Percentiles rank a stretch among this genome's conserved stretches.
phyloP scores from a whole-genome alignment of 2,888 invertebrate genomes.

The Mantis religiosa region DNA sequence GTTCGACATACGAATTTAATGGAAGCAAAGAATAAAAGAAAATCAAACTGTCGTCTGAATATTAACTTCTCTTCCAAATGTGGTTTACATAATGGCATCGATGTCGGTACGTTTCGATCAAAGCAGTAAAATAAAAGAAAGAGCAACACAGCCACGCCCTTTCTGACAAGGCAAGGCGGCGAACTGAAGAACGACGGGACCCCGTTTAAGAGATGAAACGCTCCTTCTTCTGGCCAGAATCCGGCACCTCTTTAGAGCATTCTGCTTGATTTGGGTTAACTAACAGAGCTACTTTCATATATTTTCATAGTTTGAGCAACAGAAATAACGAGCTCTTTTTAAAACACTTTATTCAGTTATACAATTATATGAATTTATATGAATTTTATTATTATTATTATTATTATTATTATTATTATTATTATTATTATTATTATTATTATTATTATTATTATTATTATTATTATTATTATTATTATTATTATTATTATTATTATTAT shows the following conservation, averaged over 20 bases:
- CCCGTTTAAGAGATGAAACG: neutral
- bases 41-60: neutral
- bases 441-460: too few relatives aligned
- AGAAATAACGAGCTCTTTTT: too few relatives aligned
- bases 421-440: too few relatives aligned
- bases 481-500: too few relatives aligned
- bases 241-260: neutral
- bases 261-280: too few relatives aligned
- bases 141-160: neutral
- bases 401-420: too few relatives aligned
- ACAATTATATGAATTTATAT: too few relatives aligned
- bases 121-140: neutral
- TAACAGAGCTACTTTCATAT: too few relatives aligned
- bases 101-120: neutral
- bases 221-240: neutral
- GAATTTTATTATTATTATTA: too few relatives aligned
- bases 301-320: too few relatives aligned
- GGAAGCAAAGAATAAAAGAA: neutral
- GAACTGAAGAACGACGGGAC: neutral
- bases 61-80: neutral
- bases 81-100: neutral
- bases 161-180: neutral
- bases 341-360: too few relatives aligned
- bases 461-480: too few relatives aligned
- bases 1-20: neutral